Base-by-base conservation (phyloP, 2,797 vertebrate genomes). In the Gorsachius magnificus region DNA sequence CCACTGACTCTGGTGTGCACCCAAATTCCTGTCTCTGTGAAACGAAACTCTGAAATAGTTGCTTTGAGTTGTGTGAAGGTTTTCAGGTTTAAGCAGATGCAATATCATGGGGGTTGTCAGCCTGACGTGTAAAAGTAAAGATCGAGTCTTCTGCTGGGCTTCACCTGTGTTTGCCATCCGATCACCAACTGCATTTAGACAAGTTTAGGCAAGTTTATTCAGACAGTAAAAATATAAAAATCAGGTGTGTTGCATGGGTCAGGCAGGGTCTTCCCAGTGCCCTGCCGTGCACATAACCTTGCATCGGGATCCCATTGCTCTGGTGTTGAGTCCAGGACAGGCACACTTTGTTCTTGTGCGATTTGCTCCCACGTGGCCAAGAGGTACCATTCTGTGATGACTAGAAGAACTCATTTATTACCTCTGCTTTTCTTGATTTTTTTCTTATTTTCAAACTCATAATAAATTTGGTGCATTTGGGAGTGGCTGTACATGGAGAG, bases 341-440 rank as follows among this genome's bases (percentile, higher is more conserved):
- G 7, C 25, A 11, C 3, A 2, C 21, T 46, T 60, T 10, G 2
- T 14, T 85, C 75, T 51, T 26, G 6, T 28, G 46, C 0, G 0
- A 8, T 76, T 60, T 76, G n/a, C 46, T 77, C 35, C 56, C 35
- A 26, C 0, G 0, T 48, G 35, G 22, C n/a, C 69, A 15, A 35
- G 51, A 46, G 54, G 16, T 28, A 43, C 28, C 54, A 16, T 58
- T 84, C 54, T 46, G 61, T 38, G 24, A 29, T 54, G 45, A 51
- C 13, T 20, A 66, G 4, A 72, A 66, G 4, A 72, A 41, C 12
- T 66, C 56, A 10, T 29, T 64, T 21, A 11, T 58, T 36, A 16
- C 19, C 41, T 65, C 54, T 61, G 36, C 14, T 80, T 65, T 36
- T 56, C 78, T 53, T 45, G 26, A 17, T 31, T 35, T 29, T 29